phyloP scores from a whole-genome alignment of 2,888 invertebrate genomes.

The Pocota personata region DNA sequence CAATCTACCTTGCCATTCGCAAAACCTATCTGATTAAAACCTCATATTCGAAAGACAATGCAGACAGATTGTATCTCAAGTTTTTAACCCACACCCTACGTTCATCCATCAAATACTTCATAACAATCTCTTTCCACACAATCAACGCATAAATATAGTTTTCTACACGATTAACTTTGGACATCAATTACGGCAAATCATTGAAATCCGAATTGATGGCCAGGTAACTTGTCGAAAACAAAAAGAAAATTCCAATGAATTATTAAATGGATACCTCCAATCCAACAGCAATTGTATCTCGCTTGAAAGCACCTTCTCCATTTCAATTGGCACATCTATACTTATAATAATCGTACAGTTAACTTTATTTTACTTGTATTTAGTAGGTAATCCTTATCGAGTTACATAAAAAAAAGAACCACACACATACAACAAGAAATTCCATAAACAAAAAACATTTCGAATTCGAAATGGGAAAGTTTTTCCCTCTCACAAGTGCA shows the following conservation, averaged over 20 bases:
- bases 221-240: constrained; percentile 25
- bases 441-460: neutral
- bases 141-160: constrained; percentile 28
- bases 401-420: too few species aligned
- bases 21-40: too few species aligned
- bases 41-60: too few species aligned
- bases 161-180: constrained; percentile 37
- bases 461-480: constrained; percentile 21
- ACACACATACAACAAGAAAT: too few species aligned
- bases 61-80: too few species aligned
- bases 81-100: too few species aligned
- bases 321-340: constrained; percentile 31
- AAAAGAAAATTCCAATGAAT: constrained; percentile 12
- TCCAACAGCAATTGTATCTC: neutral
- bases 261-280: neutral
- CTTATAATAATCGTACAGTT: too few species aligned
- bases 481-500: neutral
- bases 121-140: neutral
- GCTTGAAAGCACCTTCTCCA: neutral
- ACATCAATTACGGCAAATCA: constrained; percentile 40
- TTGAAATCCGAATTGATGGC: constrained; percentile 27
- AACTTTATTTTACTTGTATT: too few species aligned
- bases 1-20: too few species aligned
- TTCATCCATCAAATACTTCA: neutral
- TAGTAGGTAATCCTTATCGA: too few species aligned